phyloP scores from a whole-genome alignment of 2,888 invertebrate genomes.

The Ethmia dodecea region DNA sequence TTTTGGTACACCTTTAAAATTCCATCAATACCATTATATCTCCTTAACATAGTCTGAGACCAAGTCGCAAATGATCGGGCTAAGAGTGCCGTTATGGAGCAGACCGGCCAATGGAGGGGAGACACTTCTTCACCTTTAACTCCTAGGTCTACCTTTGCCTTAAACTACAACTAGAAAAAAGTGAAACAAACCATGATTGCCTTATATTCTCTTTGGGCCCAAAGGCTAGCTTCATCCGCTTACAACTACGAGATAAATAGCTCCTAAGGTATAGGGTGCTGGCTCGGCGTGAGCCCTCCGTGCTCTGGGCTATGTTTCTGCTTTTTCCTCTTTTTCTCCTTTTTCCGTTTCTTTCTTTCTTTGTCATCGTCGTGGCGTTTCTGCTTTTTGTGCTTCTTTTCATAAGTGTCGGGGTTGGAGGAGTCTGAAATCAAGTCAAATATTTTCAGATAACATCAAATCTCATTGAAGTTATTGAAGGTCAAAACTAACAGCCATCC shows the following conservation, averaged over 20 bases:
- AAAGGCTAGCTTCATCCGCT: slow-evolving; percentile 23
- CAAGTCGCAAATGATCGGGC: no score
- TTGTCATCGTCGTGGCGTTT: slow-evolving; percentile 96
- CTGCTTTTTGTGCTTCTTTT: slow-evolving; percentile 97
- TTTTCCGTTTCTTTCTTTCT: slow-evolving; percentile 94
- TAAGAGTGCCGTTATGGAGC: no score
- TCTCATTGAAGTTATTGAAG: no score
- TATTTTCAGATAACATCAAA: no score
- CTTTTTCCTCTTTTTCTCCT: slow-evolving; percentile 96
- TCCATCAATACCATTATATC: no score
- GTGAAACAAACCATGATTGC: no score
- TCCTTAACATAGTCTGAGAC: no score
- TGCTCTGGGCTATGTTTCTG: slow-evolving; percentile 95
- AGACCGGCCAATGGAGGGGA: no score
- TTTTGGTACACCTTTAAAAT: no score
- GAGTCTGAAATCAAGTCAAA: slow-evolving; percentile 79
- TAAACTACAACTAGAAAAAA: neutral
- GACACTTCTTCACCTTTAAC: no score
- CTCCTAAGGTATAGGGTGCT: slow-evolving; percentile 54
- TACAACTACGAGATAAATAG: slow-evolving; percentile 18
- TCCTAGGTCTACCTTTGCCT: no score
- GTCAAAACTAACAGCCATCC: no score
- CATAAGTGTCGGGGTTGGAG: slow-evolving; percentile 88
- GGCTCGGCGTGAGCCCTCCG: slow-evolving; percentile 78
- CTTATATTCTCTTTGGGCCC: slow-evolving; percentile 49